phyloP scores from a whole-genome alignment of 2,797 vertebrate genomes.

The Melanogrammus aeglefinus region DNA sequence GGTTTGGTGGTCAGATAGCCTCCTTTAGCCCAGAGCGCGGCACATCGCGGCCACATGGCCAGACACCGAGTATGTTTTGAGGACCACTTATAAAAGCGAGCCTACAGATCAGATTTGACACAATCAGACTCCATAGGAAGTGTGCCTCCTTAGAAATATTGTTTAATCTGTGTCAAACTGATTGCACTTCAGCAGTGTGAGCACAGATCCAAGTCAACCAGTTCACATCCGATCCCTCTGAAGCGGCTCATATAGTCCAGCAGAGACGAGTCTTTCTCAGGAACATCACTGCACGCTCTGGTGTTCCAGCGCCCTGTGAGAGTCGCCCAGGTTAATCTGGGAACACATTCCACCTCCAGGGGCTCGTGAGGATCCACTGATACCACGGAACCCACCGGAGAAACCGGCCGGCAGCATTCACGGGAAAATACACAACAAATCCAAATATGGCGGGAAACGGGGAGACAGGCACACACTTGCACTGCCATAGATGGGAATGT shows the following conservation, averaged over 20 bases:
- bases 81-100: too few relatives aligned
- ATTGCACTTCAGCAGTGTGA: neutral
- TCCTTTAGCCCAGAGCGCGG: too few relatives aligned
- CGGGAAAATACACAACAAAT: neutral
- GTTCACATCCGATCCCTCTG: neutral
- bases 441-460: conserved; percentile 2
- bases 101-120: too few relatives aligned
- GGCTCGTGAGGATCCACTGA: neutral
- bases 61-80: too few relatives aligned
- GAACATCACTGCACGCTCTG: neutral
- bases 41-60: too few relatives aligned
- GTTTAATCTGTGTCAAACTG: neutral
- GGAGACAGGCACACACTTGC: neutral
- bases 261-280: neutral
- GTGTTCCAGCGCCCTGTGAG: neutral
- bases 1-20: too few relatives aligned
- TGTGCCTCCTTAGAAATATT: neutral
- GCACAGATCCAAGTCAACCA: neutral
- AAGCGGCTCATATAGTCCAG: neutral
- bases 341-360: neutral
- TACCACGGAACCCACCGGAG: neutral
- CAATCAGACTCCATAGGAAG: too few relatives aligned
- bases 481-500: neutral
- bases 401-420: neutral
- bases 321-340: neutral